Evolutionary conservation across 2,888 invertebrate species (phyloP).

Genomic region (Portevinia maculata): DNA sequence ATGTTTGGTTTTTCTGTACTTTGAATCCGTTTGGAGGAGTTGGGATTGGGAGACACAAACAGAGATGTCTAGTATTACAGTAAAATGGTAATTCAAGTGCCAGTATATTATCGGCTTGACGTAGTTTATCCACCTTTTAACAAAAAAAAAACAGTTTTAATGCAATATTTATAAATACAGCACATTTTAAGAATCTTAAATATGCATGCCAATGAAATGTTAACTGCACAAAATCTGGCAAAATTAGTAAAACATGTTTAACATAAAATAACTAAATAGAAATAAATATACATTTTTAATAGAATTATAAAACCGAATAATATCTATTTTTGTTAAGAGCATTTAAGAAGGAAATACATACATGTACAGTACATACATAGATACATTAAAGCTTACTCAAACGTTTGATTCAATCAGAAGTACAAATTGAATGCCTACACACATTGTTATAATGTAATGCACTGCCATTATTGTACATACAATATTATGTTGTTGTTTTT

Average conservation of each 20-base stretch:
- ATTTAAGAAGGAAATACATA: not conserved
- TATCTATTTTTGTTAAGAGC: slow-evolving; percentile 4
- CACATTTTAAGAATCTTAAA: slow-evolving; percentile 30
- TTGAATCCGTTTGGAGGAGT: too few relatives aligned
- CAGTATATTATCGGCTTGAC: slow-evolving; percentile 29
- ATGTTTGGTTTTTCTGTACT: too few relatives aligned
- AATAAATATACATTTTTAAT: not conserved
- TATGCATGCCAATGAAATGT: slow-evolving; percentile 47
- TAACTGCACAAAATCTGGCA: slow-evolving; percentile 19
- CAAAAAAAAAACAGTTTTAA: not conserved
- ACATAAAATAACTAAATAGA: slow-evolving; percentile 19
- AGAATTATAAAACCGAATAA: not conserved
- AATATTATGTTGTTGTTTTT: not conserved
- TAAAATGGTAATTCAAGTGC: not conserved
- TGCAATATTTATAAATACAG: slow-evolving; percentile 5
- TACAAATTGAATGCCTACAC: not conserved
- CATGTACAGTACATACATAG: too few relatives aligned
- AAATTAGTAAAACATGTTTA: slow-evolving; percentile 5
- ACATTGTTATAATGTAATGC: not conserved
- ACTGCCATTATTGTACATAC: not conserved
- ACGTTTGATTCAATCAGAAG: not conserved
- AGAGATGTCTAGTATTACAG: too few relatives aligned
- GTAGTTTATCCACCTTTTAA: slow-evolving; percentile 15
- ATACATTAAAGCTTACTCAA: not conserved
- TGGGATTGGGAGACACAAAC: too few relatives aligned